Conservation (phyloP, 2,797 vertebrate species). For the Dermochelys coriacea region DNA sequence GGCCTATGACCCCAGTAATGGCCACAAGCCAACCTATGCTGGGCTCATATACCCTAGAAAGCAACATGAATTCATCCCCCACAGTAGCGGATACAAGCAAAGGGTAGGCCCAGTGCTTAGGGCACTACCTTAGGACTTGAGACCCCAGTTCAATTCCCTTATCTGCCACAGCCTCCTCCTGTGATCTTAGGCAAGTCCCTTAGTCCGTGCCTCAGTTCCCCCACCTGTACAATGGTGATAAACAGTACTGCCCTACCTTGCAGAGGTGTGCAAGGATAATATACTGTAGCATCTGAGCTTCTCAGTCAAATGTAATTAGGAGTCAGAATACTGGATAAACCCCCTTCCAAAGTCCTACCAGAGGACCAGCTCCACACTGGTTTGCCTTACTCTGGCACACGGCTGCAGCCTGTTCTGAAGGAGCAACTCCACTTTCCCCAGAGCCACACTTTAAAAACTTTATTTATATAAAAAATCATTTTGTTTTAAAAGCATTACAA, state of each 20-base stretch:
- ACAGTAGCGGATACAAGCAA: background rate
- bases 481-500: conserved; percentile 85
- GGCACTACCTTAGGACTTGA: background rate
- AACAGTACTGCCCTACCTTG: background rate
- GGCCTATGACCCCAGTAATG: too few species aligned
- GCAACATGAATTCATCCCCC: too few species aligned
- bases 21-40: too few species aligned
- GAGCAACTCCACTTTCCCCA: conserved; percentile 22
- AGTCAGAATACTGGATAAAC: background rate
- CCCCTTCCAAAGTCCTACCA: background rate
- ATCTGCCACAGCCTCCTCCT: background rate
- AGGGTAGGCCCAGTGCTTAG: background rate
- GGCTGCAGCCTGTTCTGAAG: background rate
- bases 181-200: background rate
- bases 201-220: background rate
- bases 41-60: too few species aligned
- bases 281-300: background rate
- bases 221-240: background rate
- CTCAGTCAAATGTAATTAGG: too few species aligned
- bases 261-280: background rate
- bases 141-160: background rate
- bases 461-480: conserved; percentile 88
- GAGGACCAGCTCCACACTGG: background rate
- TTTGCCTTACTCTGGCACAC: background rate
- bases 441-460: conserved; percentile 85